Percentiles rank a stretch among this genome's conserved stretches.
phyloP scores from a whole-genome alignment of 2,888 invertebrate genomes.

The Lordiphosa andalusiaca region DNA sequence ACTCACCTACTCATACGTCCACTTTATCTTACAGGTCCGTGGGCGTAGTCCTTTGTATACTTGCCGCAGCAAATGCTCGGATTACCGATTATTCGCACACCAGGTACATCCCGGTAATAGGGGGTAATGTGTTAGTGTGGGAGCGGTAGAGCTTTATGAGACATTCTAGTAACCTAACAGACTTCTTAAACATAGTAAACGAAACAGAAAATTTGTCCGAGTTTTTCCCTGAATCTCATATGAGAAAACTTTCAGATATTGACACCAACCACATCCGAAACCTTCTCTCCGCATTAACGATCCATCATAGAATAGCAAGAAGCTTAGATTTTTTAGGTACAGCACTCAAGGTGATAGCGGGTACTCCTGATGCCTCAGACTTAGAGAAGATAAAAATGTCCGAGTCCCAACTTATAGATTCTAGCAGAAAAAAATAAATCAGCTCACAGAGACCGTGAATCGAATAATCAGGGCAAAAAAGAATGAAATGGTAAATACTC shows the following conservation, averaged over 20 bases:
- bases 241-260: slow-evolving; percentile 1
- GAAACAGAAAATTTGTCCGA: too few species aligned
- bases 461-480: not conserved
- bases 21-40: too few species aligned
- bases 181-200: too few species aligned
- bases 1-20: too few species aligned
- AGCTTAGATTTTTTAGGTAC: slow-evolving; percentile 2
- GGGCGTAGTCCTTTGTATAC: too few species aligned
- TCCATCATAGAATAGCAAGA: slow-evolving; percentile 6
- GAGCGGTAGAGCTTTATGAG: too few species aligned
- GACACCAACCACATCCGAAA: slow-evolving; percentile 2
- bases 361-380: slow-evolving; percentile 3
- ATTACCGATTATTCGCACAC: too few species aligned
- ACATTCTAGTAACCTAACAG: too few species aligned
- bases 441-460: slow-evolving; percentile 8
- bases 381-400: not conserved
- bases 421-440: slow-evolving; percentile 10
- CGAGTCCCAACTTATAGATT: not conserved
- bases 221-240: slow-evolving; percentile 4
- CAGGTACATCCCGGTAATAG: too few species aligned
- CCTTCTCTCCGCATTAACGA: not conserved
- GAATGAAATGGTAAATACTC: not conserved
- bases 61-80: too few species aligned
- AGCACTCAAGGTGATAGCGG: slow-evolving; percentile 1
- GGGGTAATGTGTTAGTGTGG: too few species aligned